Conservation (phyloP, 1,140 invertebrate species). For the Mercenaria mercenaria region DNA sequence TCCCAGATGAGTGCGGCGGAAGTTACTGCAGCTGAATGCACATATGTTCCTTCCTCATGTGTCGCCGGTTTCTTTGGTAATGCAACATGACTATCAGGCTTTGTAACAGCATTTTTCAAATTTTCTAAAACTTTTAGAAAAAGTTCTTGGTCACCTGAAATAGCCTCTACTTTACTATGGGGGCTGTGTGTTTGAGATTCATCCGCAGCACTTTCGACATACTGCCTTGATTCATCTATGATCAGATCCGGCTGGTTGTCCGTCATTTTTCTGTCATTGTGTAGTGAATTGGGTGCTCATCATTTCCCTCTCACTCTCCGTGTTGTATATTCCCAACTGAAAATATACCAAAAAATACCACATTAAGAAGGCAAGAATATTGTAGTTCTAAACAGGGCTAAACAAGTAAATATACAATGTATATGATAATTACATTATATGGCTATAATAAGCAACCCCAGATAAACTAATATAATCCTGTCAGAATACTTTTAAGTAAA, state of each 20-base stretch:
- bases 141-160: conserved; percentile 49
- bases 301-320: background rate
- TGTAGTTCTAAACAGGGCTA: too few relatives aligned
- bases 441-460: too few relatives aligned
- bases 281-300: background rate
- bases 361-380: too few relatives aligned
- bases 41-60: background rate
- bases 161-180: background rate
- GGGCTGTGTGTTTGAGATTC: background rate
- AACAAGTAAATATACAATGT: too few relatives aligned
- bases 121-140: conserved; percentile 64
- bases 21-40: background rate
- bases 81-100: conserved; percentile 24
- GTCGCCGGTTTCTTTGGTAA: background rate
- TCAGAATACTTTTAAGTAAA: too few relatives aligned
- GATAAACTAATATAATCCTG: too few relatives aligned
- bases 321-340: too few relatives aligned
- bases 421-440: too few relatives aligned
- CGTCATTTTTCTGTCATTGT: background rate
- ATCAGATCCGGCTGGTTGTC: background rate
- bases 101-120: conserved; percentile 56
- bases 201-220: background rate
- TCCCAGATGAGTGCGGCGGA: background rate
- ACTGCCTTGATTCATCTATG: background rate
- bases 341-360: too few relatives aligned